Percentiles rank a stretch among this genome's conserved stretches.
These are phyloP conservation scores for Deroplatys truncata DNA, from an alignment of 2,888 invertebrate species.

Conservation along the genomic window DNA sequence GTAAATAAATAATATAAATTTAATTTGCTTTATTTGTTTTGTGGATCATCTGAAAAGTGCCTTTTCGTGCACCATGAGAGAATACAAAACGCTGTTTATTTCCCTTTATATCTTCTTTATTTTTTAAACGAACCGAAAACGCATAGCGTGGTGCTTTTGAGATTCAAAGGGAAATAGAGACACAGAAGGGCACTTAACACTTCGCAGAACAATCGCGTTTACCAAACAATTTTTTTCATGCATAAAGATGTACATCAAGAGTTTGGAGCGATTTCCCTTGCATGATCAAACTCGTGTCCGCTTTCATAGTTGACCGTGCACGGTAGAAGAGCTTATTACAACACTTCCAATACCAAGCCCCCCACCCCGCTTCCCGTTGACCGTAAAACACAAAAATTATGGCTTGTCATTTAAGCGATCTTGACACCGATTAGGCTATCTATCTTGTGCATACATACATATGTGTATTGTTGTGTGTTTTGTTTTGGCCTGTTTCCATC, in stretches of 20 bases:
- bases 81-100: background rate
- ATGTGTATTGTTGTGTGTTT: conserved; percentile 13
- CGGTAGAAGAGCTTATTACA: background rate
- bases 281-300: background rate
- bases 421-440: conserved; percentile 22
- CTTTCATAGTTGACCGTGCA: background rate
- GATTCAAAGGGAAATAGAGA: background rate
- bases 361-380: background rate
- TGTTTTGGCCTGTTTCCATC: conserved; percentile 9
- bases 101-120: background rate
- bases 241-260: background rate
- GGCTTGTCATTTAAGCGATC: conserved; percentile 22
- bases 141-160: background rate
- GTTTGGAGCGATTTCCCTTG: background rate
- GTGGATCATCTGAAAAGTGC: background rate
- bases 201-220: background rate
- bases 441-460: conserved; percentile 19
- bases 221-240: background rate
- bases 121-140: background rate
- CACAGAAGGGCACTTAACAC: background rate
- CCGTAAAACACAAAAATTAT: conserved; percentile 21
- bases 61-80: background rate
- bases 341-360: background rate
- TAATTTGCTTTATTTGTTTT: background rate
- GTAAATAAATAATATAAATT: background rate